Base-by-base conservation (phyloP, 1,140 invertebrate genomes). In the Limonius californicus region DNA sequence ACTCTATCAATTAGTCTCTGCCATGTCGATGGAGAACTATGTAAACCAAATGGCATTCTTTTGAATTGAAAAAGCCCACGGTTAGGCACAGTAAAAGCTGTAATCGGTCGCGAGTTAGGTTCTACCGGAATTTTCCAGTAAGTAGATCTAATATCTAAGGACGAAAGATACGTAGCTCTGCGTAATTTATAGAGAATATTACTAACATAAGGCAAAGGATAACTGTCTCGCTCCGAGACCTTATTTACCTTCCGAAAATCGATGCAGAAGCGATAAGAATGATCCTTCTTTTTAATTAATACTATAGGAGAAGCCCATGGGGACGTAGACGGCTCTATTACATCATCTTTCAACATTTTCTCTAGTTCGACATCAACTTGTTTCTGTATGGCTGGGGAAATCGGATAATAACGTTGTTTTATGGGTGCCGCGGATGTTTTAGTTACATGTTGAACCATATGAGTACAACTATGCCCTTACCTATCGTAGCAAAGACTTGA, bases 41-140 rank as follows among this genome's bases (percentile, higher is more conserved):
- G 15, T 16, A 45, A 16, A 4, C 42, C 16, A 2, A 59, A 56
- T 2, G 58, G 58, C 59, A 64, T 60, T 12, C 59, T 15, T n/a
- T 39, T 12, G 35, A 67, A 65, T 21, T 64, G 62, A 61, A 50
- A 67, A 12, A 59, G 27, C n/a, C 65, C 73, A 11, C 68, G 64
- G 1, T 71, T 59, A 0, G 71, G 70, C 4, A 72, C 70, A 0
- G 66, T 67, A 66, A 81, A 80, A 0, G 78, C 79, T 0, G 80
- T 80, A 55, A 78, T 75, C 19, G 70, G 35, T 7, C 61, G 72
- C 54, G 74, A 72, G 2, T 67, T 58, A 11, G 58, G 9, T 6
- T 73, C 54, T 9, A 83, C 58, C 20, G 50, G 55, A 2, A 82
- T 66, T 58, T 80, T 79, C 76, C 76, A 77, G 64, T 68, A 75